phyloP scores from a whole-genome alignment of 2,888 invertebrate genomes.

The Eristalinus sepulchralis region DNA sequence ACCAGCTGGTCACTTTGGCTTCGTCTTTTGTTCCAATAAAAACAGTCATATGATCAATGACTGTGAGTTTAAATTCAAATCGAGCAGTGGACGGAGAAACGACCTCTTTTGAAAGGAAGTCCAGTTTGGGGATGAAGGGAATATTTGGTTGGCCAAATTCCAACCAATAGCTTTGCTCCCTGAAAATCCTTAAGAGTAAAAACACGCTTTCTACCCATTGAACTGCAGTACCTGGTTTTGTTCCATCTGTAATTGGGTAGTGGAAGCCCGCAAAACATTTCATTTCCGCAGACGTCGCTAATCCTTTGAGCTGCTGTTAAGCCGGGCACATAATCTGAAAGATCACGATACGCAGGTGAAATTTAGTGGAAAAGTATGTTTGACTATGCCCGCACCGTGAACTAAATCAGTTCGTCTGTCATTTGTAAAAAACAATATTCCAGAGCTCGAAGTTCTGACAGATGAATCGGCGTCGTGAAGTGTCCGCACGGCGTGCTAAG shows the following conservation, averaged over 20 bases:
- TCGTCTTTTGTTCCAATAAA: conserved; percentile 76
- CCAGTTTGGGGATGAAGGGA: conserved; percentile 73
- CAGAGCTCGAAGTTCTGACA: conserved; percentile 79
- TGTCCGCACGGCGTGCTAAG: conserved; percentile 81
- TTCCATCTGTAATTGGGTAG: conserved; percentile 78
- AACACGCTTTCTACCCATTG: too few species aligned
- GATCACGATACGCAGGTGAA: neutral
- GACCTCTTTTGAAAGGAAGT: conserved; percentile 66
- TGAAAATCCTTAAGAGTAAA: neutral
- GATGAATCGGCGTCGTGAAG: conserved; percentile 78
- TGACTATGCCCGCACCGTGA: conserved; percentile 71
- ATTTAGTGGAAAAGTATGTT: neutral
- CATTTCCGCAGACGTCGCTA: conserved; percentile 75
- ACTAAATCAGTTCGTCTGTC: conserved; percentile 77
- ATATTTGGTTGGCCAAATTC: conserved; percentile 75
- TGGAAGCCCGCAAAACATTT: conserved; percentile 79
- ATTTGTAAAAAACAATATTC: conserved; percentile 81
- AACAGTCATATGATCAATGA: conserved; percentile 79
- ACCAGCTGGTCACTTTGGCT: conserved; percentile 75
- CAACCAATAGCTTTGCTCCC: conserved; percentile 76
- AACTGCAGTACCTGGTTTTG: conserved; percentile 73
- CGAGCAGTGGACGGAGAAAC: conserved; percentile 64
- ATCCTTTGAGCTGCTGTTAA: conserved; percentile 73
- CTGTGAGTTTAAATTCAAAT: conserved; percentile 75
- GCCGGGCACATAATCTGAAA: conserved; percentile 49